Conservation (phyloP, 2,797 vertebrate species). For the Catostomus latipinnis region DNA sequence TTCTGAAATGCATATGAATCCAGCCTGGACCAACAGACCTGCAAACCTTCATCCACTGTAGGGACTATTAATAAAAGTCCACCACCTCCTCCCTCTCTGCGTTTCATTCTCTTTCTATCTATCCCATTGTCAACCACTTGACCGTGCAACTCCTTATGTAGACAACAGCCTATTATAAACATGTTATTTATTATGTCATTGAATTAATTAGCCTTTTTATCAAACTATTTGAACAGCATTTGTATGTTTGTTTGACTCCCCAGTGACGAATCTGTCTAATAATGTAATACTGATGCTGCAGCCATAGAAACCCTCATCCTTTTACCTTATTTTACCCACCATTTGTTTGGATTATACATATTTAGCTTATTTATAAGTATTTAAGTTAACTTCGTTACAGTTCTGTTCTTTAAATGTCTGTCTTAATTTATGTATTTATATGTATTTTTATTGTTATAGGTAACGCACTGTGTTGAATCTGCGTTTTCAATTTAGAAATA, state of each 20-base stretch:
- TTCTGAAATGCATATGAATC: neutral
- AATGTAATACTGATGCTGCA: neutral
- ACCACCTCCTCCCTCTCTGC: neutral
- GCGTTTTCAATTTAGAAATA: conserved; percentile 10
- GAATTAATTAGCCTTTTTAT: too few relatives aligned
- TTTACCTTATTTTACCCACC: neutral
- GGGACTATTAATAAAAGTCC: neutral
- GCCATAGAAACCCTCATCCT: conserved; percentile 1
- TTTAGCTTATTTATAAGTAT: neutral
- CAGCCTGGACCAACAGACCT: neutral
- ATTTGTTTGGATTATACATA: neutral
- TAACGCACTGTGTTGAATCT: conserved; percentile 35
- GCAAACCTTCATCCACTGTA: neutral
- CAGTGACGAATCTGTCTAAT: conserved; percentile 4
- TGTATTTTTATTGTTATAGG: neutral
- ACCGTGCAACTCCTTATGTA: neutral
- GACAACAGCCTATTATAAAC: neutral
- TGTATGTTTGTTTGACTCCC: neutral
- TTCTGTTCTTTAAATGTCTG: neutral
- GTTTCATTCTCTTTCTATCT: conserved; percentile 7
- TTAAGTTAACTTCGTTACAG: neutral
- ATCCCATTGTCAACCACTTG: neutral
- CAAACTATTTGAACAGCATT: neutral
- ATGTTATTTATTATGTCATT: neutral
- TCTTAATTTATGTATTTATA: neutral